Evolutionary conservation across 2,113 vertebrate genomes (phyloP).

Genomic region (Archocentrus centrarchus): DNA sequence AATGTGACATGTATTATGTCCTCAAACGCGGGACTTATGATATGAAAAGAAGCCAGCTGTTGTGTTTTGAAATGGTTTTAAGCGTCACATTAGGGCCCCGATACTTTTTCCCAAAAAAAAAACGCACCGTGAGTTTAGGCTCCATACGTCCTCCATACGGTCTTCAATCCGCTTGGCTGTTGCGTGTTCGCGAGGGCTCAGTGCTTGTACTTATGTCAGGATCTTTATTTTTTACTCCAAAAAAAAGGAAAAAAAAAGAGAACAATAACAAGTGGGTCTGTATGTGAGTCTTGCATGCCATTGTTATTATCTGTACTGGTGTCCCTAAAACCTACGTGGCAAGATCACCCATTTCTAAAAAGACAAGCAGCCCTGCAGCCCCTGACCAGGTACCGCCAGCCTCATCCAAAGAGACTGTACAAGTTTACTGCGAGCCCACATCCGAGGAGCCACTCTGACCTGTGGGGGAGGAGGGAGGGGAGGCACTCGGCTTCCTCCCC

Average conservation of each 20-base stretch:
- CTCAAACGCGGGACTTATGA: slow-evolving; percentile 49
- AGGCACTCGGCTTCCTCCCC: not conserved
- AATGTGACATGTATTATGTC: slow-evolving; percentile 70
- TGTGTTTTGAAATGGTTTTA: slow-evolving; percentile 66
- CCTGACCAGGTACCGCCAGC: slow-evolving; percentile 61
- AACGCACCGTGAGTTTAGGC: slow-evolving; percentile 20
- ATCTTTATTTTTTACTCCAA: slow-evolving; percentile 71
- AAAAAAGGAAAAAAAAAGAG: slow-evolving; percentile 18
- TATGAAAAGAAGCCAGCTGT: slow-evolving; percentile 75
- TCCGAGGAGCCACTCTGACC: slow-evolving; percentile 42
- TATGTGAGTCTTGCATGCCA: slow-evolving; percentile 81
- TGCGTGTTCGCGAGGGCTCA: slow-evolving; percentile 66
- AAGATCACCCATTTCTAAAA: slow-evolving; percentile 58
- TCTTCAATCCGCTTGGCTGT: slow-evolving; percentile 55
- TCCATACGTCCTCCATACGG: slow-evolving; percentile 42
- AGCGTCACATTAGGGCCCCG: slow-evolving; percentile 37
- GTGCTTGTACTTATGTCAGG: slow-evolving; percentile 68
- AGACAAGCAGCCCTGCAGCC: slow-evolving; percentile 63
- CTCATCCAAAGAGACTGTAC: slow-evolving; percentile 78
- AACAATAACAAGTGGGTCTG: slow-evolving; percentile 70
- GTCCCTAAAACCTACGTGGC: slow-evolving; percentile 59
- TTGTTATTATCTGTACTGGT: slow-evolving; percentile 76
- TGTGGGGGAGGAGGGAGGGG: not conserved
- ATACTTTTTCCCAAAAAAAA: not conserved
- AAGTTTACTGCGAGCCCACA: slow-evolving; percentile 35